Evolutionary conservation across 2,888 invertebrate species (phyloP).

Genomic region (Deroplatys truncata): DNA sequence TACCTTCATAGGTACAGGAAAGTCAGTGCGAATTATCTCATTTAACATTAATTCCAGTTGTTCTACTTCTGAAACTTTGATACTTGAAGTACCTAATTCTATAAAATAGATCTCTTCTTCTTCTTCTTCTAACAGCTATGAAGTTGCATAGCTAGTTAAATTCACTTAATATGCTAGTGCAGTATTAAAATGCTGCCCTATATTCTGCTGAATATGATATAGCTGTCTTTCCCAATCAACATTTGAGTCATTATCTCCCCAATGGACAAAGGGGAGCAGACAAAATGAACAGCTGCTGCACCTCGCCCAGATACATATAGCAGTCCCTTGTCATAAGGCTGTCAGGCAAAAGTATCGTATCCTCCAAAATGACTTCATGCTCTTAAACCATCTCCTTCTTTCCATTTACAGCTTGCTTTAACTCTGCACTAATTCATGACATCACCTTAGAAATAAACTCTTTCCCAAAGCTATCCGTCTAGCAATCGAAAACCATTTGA

Average conservation of each 20-base stretch:
- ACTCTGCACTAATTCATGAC: slow-evolving; percentile 59
- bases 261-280: slow-evolving; percentile 54
- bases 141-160: no score
- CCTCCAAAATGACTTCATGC: slow-evolving; percentile 68
- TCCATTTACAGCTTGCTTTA: slow-evolving; percentile 52
- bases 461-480: not conserved
- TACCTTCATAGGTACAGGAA: no score
- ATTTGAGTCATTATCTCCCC: slow-evolving; percentile 60
- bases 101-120: no score
- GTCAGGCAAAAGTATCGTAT: slow-evolving; percentile 83
- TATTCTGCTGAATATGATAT: slow-evolving; percentile 91
- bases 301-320: slow-evolving; percentile 67
- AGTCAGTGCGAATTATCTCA: no score
- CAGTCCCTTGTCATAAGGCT: slow-evolving; percentile 76
- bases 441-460: slow-evolving; percentile 64
- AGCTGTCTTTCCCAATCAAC: slow-evolving; percentile 75
- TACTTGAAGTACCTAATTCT: no score
- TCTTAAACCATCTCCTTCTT: slow-evolving; percentile 56
- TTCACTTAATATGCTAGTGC: no score
- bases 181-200: slow-evolving; percentile 47
- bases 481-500: no score
- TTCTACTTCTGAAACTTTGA: no score
- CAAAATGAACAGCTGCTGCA: slow-evolving; percentile 69
- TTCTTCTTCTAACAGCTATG: no score
- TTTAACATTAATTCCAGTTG: no score